Base-by-base conservation (phyloP, 2,113 vertebrate species). In the Hippocampus barbouri region DNA sequence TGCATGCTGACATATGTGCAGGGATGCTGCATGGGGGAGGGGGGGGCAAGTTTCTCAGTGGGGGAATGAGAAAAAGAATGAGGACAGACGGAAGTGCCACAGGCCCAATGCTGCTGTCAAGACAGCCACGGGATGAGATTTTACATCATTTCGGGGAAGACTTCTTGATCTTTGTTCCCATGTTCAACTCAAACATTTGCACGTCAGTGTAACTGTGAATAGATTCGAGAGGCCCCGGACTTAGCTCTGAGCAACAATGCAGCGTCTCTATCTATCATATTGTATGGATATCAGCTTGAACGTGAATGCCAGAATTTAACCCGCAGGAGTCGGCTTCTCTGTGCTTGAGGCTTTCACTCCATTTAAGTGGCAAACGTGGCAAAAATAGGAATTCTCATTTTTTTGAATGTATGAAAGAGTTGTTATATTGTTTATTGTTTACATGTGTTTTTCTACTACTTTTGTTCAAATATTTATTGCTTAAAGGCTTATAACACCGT, bases 11-110 rank as follows among this genome's bases (percentile, higher is more conserved):
- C 81, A 81, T 79, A 74, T 85, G 79, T 76, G 78, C 72, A 62
- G 75, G 72, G 73, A 86, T 75, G 80, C 68, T 67, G 71, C 47
- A 54, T 68, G 11, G 49, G 25, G 15, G 47, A 10, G 8, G 66
- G 74, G 83, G 79, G 70, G 76, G 82, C 86, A 84, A 86, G 76
- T 79, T 76, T 69, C 64, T 65, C 54, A 76, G 60, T 69, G 57
- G 4, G 6, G 10, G 49, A 56, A 54, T 79, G 75, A 73, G 53
- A 68, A 73, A 78, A 78, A 51, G 79, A 38, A 66, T 56, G 56
- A 82, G 82, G 81, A 82, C 83, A 81, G 83, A 81, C 77, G 85
- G 75, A 77, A 69, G 76, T 71, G 77, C 77, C 81, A 68, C 61
- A 70, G 83, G 79, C 76, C 72, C 38, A 45, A 69, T 67, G 12